phyloP scores from a whole-genome alignment of 1,140 invertebrate species.

The Antheraea mylitta region DNA sequence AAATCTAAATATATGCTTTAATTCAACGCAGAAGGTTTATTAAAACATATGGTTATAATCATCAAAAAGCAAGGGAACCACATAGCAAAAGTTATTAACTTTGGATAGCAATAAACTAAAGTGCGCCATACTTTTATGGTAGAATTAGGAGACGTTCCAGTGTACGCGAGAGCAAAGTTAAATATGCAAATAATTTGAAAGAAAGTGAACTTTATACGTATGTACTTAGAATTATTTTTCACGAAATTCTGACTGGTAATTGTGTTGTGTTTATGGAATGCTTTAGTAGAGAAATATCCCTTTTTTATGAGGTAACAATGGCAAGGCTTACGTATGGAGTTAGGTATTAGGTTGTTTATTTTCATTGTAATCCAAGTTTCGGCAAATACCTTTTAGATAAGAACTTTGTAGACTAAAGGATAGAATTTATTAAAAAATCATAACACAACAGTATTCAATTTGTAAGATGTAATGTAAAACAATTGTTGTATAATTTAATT shows the following conservation, averaged over 20 bases:
- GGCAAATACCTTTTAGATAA: neutral
- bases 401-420: neutral
- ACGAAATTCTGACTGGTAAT: conserved; percentile 22
- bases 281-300: conserved; percentile 72
- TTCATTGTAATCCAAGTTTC: conserved; percentile 17
- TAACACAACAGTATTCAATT: no score
- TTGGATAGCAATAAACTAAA: conserved; percentile 74
- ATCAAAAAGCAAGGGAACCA: conserved; percentile 46
- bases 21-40: neutral
- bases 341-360: conserved; percentile 59
- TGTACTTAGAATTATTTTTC: no score
- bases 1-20: no score
- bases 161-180: conserved; percentile 29
- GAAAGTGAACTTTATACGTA: conserved; percentile 33
- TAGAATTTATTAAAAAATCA: no score
- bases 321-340: conserved; percentile 60
- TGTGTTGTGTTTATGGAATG: conserved; percentile 64
- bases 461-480: no score
- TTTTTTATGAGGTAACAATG: conserved; percentile 72
- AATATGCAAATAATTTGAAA: neutral
- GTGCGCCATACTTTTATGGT: conserved; percentile 68
- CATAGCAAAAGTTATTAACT: conserved; percentile 67
- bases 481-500: no score
- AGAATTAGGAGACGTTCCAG: conserved; percentile 62
- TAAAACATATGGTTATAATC: conserved; percentile 38